Percentiles rank a stretch among this genome's conserved stretches.
These are phyloP conservation scores for Porites lutea DNA, from an alignment of 64 coral and sea anemone species.

Conservation along the genomic window DNA sequence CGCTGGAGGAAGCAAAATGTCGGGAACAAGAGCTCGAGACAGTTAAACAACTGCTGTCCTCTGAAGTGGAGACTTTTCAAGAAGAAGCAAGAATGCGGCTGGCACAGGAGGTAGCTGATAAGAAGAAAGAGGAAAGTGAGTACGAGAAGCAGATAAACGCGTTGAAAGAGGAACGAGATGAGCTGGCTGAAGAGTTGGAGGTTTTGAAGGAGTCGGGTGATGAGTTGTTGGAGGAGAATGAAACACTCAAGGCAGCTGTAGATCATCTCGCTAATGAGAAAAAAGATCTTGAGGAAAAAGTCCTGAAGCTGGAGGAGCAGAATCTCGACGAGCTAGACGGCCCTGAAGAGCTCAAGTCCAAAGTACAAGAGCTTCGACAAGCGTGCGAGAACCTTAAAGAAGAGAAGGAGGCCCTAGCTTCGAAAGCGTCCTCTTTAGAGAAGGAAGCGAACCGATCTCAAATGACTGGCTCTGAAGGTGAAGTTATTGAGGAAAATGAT, in stretches of 20 bases:
- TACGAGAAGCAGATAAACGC: constrained; percentile 4
- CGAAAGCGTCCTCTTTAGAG: constrained; percentile 66
- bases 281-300: constrained; percentile 50
- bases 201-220: constrained; percentile 22
- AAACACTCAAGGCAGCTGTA: constrained; percentile 52
- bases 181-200: constrained; percentile 49
- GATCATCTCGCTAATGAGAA: constrained; percentile 61
- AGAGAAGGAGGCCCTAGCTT: constrained; percentile 57
- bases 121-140: constrained; percentile 53
- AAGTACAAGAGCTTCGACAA: constrained; percentile 61
- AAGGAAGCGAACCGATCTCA: constrained; percentile 91
- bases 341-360: constrained; percentile 62
- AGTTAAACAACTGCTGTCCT: not conserved
- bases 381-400: constrained; percentile 35
- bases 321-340: constrained; percentile 50
- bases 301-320: constrained; percentile 41
- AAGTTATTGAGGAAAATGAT: constrained; percentile 88
- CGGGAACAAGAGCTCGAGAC: not conserved
- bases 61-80: constrained; percentile 38
- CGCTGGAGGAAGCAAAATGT: constrained; percentile 30
- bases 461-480: constrained; percentile 90
- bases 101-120: constrained; percentile 49
- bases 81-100: constrained; percentile 43
- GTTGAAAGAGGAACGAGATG: constrained; percentile 44
- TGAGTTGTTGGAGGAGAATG: constrained; percentile 56